Conservation (phyloP, 1,140 invertebrate genomes). For the Leptestheria dahalacensis region DNA sequence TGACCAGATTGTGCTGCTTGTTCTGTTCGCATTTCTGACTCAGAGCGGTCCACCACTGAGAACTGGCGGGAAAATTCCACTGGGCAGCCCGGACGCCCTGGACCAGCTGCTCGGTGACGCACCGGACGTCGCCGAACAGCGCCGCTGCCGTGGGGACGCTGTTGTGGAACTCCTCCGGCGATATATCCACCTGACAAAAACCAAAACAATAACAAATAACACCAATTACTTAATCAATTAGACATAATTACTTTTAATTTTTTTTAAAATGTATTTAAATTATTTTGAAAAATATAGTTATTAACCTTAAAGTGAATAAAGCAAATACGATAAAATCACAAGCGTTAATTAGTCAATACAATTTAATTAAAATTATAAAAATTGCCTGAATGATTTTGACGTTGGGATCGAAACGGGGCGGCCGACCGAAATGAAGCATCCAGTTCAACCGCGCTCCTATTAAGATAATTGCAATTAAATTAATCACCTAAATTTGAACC, state of each 20-base stretch:
- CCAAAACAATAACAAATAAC: no score
- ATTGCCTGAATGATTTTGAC: slow-evolving; percentile 79
- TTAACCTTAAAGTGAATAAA: neutral
- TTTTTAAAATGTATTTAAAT: no score
- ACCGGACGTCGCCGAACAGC: slow-evolving; percentile 62
- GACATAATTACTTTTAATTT: no score
- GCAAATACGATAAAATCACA: no score
- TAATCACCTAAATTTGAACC: no score
- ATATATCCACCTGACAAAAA: slow-evolving; percentile 72
- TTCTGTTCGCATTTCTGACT: slow-evolving; percentile 39
- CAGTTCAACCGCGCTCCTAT: slow-evolving; percentile 87
- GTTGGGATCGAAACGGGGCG: slow-evolving; percentile 63
- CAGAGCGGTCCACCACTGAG: slow-evolving; percentile 43
- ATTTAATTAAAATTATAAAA: no score
- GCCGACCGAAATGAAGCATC: slow-evolving; percentile 89
- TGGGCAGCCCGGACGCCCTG: slow-evolving; percentile 23
- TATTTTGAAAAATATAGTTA: slow-evolving; percentile 7
- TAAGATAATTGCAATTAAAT: no score
- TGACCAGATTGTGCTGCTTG: slow-evolving; percentile 38
- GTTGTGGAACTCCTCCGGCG: slow-evolving; percentile 81
- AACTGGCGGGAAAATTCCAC: slow-evolving; percentile 30
- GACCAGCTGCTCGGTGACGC: slow-evolving; percentile 44
- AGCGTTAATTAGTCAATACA: no score
- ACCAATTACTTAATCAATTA: no score
- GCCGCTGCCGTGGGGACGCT: slow-evolving; percentile 56